phyloP scores from a whole-genome alignment of 2,888 invertebrate species.

The Zygothrica quintamaculata region DNA sequence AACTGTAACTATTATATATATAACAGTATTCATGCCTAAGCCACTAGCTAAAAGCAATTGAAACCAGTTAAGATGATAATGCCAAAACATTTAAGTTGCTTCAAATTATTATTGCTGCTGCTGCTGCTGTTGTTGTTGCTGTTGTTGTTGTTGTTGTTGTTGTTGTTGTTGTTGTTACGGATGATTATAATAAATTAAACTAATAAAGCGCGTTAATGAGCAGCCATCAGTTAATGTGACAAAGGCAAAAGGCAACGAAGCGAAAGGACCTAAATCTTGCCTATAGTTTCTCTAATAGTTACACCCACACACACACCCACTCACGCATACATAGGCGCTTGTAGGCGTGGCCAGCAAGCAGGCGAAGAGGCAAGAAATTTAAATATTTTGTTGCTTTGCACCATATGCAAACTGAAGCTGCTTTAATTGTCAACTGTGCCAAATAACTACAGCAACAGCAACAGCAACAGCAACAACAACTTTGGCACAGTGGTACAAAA shows the following conservation, averaged over 20 bases:
- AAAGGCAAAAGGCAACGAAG: conserved; percentile 48
- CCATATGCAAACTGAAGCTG: conserved; percentile 45
- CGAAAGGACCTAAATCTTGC: conserved; percentile 41
- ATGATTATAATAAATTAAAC: conserved; percentile 76
- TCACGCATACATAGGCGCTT: too few species aligned
- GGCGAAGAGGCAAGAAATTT: background rate
- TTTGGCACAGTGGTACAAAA: background rate
- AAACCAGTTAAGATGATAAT: conserved; percentile 34
- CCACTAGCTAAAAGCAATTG: conserved; percentile 34
- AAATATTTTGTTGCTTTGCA: conserved; percentile 19
- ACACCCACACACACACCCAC: too few species aligned
- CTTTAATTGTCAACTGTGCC: conserved; percentile 54
- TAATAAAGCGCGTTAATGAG: conserved; percentile 79
- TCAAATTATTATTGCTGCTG: background rate
- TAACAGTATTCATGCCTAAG: conserved; percentile 44
- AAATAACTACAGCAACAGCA: conserved; percentile 29
- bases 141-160: conserved; percentile 6
- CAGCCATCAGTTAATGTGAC: conserved; percentile 70
- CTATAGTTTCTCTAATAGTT: conserved; percentile 24
- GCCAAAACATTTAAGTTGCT: background rate
- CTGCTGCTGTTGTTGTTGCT: conserved; percentile 15
- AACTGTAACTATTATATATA: conserved; percentile 63
- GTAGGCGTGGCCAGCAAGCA: background rate
- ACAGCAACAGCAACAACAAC: background rate
- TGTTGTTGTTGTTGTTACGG: conserved; percentile 9